Evolutionary conservation across 2,888 invertebrate species (phyloP), one percentile per base, ranked within the genome.

Genomic region (Pediacus dermestoides): DNA sequence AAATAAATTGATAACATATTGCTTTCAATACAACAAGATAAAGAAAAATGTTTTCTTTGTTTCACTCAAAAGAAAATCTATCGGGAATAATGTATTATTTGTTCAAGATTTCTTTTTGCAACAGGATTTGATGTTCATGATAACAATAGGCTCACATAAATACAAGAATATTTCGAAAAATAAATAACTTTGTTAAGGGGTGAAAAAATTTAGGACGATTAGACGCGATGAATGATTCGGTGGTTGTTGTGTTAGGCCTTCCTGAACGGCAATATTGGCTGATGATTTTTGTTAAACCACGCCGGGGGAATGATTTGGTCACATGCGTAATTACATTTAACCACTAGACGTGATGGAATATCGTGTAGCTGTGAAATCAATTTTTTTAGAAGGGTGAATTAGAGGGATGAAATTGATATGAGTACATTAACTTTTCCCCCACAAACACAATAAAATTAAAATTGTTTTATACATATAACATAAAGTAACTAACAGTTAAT

Each of bases 1-100:
- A 44, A 43, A 46, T 46, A 43, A 46, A 46, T 46, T 40, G 46
- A 46, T 43, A 46, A 43, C 40, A 44, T 46, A 46, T 41, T 46
- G 46, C 41, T 35, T 40, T 33, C 46, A 30, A 38, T 46, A 34
- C 36, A 43, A 32, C 35, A 37, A 34, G 43, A 40, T 43, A 44
- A 37, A 40, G 43, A 38, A 34, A 46, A 43, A 43, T 46, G 43
- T 43, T 43, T 46, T 37, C 38, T 43, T 46, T 46, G 46, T 46
- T 41, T 46, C 46, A 44, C 41, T 41, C 41, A 44, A 46, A 46
- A 30, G 43, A 35, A 43, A 31, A 37, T 42, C 31, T 38, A 37
- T 40, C 34, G 26, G 27, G 46, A 43, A 44, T 43, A 39, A 43
- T 43, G 42, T 46, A 46, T 46, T 38, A 43, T 46, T 43, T 35